Evolutionary conservation across 2,113 vertebrate species (phyloP), one percentile per base, ranked within the genome.

Genomic region (Syngnathoides biaculeatus): DNA sequence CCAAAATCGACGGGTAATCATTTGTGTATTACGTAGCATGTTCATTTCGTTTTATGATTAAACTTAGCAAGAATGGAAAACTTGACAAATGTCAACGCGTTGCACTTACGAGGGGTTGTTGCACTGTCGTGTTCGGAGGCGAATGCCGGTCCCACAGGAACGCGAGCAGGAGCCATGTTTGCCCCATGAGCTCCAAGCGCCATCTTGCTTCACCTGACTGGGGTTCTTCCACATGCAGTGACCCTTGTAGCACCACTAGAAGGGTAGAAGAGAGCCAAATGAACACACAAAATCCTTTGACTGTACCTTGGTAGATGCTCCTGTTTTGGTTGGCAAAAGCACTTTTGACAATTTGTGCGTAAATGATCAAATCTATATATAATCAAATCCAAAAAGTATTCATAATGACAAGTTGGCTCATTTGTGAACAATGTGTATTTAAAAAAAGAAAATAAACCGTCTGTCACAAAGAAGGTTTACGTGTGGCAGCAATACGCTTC

Each of bases 221-320:
- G 93, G 91, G 12, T 94, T 98, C 77, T 96, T 97, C 97, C 97
- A 98, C 95, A 99, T 98, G 89, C 97, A 99, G 80, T 99, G 96
- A 81, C 97, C 97, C 90, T 99, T 98, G 63, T 98, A 99, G 89
- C 97, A 99, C 97, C 97, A 98, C 97, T 99, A 24, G 42, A 35
- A 15, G 62, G 17, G n/a, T n/a, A n/a, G 40, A 63, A 53, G 64
- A 52, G 42, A 55, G 26, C 22, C n/a, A 55, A 40, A n/a, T 14
- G 42, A 42, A 17, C 42, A 24, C 8, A 26, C 0, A 14, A 4
- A 17, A 30, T 1, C 2, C 26, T 64, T 7, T 43, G 14, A 26
- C 5, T 17, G 14, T 35, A 35, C 30, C 30, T 35, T 35, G 17
- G 20, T 15, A 48, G 19, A 20, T 8, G 47, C 19, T 20, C 19